Base-by-base conservation (phyloP, 2,888 invertebrate genomes). In the Aleiodes alternator region DNA sequence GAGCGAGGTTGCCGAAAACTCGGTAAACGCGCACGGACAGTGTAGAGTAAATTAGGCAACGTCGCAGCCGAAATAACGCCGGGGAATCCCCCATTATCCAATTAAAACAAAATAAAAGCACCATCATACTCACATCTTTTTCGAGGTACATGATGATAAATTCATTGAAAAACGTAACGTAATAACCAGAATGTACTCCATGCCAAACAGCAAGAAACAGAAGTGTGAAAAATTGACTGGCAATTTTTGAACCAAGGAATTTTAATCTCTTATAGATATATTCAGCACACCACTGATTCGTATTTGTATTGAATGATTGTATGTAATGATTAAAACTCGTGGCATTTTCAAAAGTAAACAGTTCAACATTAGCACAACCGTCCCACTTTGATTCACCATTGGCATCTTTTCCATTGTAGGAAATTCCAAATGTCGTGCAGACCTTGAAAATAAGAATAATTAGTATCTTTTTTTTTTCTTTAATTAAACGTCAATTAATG, bases 171-270 rank as follows among this genome's bases (percentile, higher is more conserved):
- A 99, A 99, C 61, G 96, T 95, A 85, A 96, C 91, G 87, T 98
- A 99, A 87, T 99, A 99, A 0, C 99, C 98, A 9, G 96, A 94
- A 87, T 97, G 96, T 71, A 97, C 94, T 11, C 99, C 99, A 90
- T 99, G 99, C 99, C 99, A 99, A 0, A 98, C 86, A 0, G 99
- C 97, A 53, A 99, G 92, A 90, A 98, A 99, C 0, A 93, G 74
- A 55, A 99, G 90, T 0, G 98, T 96, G 0, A 93, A 91, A 0
- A 93, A 91, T 89, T 99, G 98, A 79, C 98, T 98, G 2, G 94
- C 90, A 55, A 92, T 77, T 66, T 85, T 88, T 5, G 81, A 92
- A 64, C 96, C 96, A 66, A 99, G 91, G 89, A 98, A 98, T 87
- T 95, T 96, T 56, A 99, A 91, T 3, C 99, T 92, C 88, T 98